Conservation (phyloP, 2,113 vertebrate species). For the Epinephelus fuscoguttatus region DNA sequence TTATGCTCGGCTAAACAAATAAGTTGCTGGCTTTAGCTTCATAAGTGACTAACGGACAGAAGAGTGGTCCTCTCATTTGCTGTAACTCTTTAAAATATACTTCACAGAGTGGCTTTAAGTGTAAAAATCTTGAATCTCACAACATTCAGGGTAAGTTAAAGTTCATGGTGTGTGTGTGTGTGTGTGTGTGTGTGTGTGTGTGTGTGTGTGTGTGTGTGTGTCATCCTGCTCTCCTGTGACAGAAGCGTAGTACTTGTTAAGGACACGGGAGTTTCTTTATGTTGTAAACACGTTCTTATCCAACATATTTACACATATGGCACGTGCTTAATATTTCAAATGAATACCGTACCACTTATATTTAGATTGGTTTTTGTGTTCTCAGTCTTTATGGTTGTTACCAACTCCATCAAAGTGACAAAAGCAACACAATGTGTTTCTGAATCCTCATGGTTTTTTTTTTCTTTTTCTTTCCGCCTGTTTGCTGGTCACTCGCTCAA, state of each 20-base stretch:
- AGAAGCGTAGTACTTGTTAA: neutral
- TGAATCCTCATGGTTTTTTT: conserved; percentile 4
- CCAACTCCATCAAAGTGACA: conserved; percentile 22
- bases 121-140: neutral
- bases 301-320: neutral
- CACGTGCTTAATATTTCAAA: neutral
- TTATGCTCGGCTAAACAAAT: neutral
- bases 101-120: neutral
- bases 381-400: neutral
- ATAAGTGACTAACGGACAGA: neutral
- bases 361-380: neutral
- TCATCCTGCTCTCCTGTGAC: neutral
- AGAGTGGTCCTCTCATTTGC: neutral
- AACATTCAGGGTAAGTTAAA: neutral
- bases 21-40: neutral
- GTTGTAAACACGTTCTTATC: neutral
- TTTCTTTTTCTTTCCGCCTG: conserved; percentile 6
- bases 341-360: neutral
- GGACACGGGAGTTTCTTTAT: neutral
- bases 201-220: neutral
- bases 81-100: neutral
- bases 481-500: conserved; percentile 51
- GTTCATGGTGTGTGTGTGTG: neutral
- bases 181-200: too few relatives aligned
- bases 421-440: conserved; percentile 31